Evolutionary conservation across 2,888 invertebrate genomes (phyloP), one percentile per base, ranked within the genome.

Genomic region (Pseudanteris insignis): DNA sequence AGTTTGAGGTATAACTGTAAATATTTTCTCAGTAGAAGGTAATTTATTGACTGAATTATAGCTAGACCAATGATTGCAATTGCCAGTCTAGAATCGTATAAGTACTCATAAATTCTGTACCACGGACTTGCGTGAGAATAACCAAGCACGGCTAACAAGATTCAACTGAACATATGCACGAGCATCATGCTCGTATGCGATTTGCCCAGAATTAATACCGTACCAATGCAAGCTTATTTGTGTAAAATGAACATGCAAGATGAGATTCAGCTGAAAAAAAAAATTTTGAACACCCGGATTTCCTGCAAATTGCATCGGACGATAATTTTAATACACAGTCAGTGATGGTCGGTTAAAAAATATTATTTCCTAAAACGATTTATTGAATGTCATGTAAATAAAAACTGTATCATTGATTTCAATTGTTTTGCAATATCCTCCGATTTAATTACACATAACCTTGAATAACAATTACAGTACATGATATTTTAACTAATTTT

Each of bases 151-250:
- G 36, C n/a, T n/a, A n/a, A n/a, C n/a, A 38, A 32, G 26, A 26
- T 46, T 25, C 34, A 41, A 26, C 29, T 32, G 32, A 38, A 40
- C 47, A 55, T 34, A 47, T 55, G 55, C 36, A 10, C 26, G 12
- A 34, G 18, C 38, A 12, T 15, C 26, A 30, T 41, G 28, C 26
- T 14, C 29, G 25, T 46, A 55, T 29, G 40, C 41, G 40, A 47
- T 36, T 30, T 33, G 38, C 21, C 33, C 33, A 32, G 32, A 54
- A 54, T 46, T 54, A 53, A 53, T 44, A 25, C 30, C 24, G 30
- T 33, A 40, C 46, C 46, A 55, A 40, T 11, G 29, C 12, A 21
- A 9, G 34, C 40, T 55, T 34, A 55, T 55, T 55, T 34, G 55
- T 36, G 34, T 26, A 29, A 55, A 40, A 33, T 28, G 33, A 11